Evolutionary conservation across 2,888 invertebrate genomes (phyloP).

Genomic region (Cynaeus angustus): DNA sequence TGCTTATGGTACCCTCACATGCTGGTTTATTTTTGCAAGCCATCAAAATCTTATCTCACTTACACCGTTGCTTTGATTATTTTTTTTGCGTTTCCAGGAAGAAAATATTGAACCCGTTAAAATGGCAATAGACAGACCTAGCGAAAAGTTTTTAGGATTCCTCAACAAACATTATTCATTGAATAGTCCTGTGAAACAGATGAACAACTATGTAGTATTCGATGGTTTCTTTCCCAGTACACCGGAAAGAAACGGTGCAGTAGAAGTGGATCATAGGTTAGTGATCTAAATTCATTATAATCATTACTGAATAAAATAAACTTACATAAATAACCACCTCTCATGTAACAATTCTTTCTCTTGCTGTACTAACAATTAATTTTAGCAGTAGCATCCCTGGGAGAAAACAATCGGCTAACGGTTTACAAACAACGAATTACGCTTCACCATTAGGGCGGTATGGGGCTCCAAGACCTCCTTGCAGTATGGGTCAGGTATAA

Average conservation of each 20-base stretch:
- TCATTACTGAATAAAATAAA: constrained; percentile 8
- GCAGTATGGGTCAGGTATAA: constrained; percentile 80
- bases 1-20: too few species aligned
- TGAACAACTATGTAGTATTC: constrained; percentile 91
- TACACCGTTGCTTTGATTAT: too few species aligned
- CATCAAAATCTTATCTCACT: too few species aligned
- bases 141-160: constrained; percentile 90
- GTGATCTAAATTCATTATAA: constrained; percentile 12
- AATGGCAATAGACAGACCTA: constrained; percentile 95
- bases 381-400: constrained; percentile 49
- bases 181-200: constrained; percentile 81
- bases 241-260: constrained; percentile 41
- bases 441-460: constrained; percentile 73
- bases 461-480: constrained; percentile 77
- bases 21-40: too few species aligned
- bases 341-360: not conserved
- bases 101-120: constrained; percentile 80
- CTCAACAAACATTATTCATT: constrained; percentile 87
- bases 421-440: constrained; percentile 62
- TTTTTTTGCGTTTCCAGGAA: constrained; percentile 74
- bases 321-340: not conserved
- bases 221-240: constrained; percentile 81
- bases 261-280: constrained; percentile 55
- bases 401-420: constrained; percentile 66
- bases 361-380: constrained; percentile 47